A percentile compares a stretch with the other conserved stretches of the same genome.
Evolutionary conservation across 1,140 invertebrate genomes (phyloP).

Genomic region (Ylistrum balloti): DNA sequence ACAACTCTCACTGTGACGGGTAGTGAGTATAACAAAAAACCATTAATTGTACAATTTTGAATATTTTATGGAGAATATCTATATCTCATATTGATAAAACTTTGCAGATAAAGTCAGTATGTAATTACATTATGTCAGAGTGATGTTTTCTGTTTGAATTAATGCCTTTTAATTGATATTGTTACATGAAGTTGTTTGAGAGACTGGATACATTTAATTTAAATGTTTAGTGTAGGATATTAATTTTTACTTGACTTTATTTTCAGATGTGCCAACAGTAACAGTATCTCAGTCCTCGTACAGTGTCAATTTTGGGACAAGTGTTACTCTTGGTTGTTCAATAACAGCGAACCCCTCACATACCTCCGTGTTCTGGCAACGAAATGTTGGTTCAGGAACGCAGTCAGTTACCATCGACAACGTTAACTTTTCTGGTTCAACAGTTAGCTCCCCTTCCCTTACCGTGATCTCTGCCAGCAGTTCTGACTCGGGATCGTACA

Average conservation of each 20-base stretch:
- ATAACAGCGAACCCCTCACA: conserved; percentile 31
- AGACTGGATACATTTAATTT: too few species aligned
- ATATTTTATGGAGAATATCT: too few species aligned
- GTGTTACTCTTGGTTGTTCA: conserved; percentile 52
- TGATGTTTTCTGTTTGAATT: too few species aligned
- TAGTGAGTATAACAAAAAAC: conserved; percentile 47
- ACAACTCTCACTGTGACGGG: conserved; percentile 54
- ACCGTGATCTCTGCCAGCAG: conserved; percentile 20
- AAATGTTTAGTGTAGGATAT: too few species aligned
- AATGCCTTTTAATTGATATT: too few species aligned
- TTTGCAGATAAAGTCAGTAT: too few species aligned
- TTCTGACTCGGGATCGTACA: conserved; percentile 46
- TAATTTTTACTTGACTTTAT: too few species aligned
- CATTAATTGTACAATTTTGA: too few species aligned
- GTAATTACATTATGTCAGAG: too few species aligned
- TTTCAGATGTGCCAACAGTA: conserved; percentile 51
- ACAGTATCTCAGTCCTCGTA: conserved; percentile 48
- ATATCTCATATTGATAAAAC: too few species aligned
- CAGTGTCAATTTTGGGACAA: not conserved
- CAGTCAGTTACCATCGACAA: conserved; percentile 2
- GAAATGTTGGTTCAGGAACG: conserved; percentile 13
- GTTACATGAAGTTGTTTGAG: too few species aligned
- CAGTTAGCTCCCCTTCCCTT: conserved; percentile 41
- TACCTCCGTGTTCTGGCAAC: conserved; percentile 44
- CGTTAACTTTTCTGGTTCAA: conserved; percentile 19